Conservation (phyloP, 2,113 vertebrate species). For the Rafetus swinhoei region DNA sequence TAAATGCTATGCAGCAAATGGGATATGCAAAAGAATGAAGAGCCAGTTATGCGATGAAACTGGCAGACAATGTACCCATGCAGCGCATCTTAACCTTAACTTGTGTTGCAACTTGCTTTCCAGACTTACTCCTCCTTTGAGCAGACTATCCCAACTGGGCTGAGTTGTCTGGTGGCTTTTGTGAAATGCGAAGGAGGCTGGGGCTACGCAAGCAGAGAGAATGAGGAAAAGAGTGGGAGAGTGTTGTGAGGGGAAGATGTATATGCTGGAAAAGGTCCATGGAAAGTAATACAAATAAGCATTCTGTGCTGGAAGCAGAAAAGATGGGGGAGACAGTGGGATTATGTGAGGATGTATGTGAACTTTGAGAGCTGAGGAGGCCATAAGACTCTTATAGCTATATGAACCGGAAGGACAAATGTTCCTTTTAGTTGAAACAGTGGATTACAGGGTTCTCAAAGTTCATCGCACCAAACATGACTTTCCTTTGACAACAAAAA, state of each 20-base stretch:
- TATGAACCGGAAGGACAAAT: constrained; percentile 22
- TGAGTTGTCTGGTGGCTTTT: neutral
- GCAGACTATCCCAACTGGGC: neutral
- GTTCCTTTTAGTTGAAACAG: neutral
- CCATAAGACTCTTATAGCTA: neutral
- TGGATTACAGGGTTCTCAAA: neutral
- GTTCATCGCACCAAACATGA: no score
- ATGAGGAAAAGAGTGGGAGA: neutral
- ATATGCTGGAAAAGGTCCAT: neutral
- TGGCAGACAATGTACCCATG: neutral
- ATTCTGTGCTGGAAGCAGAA: neutral
- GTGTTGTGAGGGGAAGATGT: constrained; percentile 4
- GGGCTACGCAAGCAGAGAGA: neutral
- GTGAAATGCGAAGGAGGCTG: constrained; percentile 11
- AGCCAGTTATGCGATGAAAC: neutral
- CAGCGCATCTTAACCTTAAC: neutral
- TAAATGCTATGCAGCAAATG: constrained; percentile 13
- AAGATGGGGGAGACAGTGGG: neutral
- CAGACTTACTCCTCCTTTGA: neutral
- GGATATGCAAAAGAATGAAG: neutral
- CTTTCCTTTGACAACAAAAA: no score
- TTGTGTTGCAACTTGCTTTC: neutral
- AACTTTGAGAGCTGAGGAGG: neutral
- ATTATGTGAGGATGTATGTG: neutral
- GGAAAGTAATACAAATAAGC: constrained; percentile 15